These are phyloP conservation scores for Arrhopalites spinosus DNA, from an alignment of 2,888 invertebrate species.

Conservation along the genomic window DNA sequence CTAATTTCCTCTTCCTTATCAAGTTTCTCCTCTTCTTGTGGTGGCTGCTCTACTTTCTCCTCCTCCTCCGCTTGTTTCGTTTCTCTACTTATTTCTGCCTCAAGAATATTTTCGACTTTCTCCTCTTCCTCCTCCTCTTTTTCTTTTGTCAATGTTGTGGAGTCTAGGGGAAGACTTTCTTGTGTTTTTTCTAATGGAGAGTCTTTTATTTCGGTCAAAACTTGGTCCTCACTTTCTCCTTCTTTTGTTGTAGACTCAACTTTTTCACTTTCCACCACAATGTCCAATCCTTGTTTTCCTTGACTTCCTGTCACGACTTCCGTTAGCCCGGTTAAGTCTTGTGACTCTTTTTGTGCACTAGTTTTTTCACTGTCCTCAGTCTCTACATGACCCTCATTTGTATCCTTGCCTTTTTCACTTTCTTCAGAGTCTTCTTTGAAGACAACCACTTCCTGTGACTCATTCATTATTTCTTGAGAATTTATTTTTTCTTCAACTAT, in stretches of 20 bases:
- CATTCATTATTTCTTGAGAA: background rate
- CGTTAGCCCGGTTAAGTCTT: too few relatives aligned
- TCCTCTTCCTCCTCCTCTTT: background rate
- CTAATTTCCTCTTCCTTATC: background rate
- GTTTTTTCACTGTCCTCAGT: background rate
- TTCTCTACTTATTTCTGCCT: too few relatives aligned
- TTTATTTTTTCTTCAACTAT: background rate
- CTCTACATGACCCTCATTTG: background rate
- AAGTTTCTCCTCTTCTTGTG: background rate
- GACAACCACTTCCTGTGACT: background rate
- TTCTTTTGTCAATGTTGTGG: background rate
- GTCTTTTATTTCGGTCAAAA: too few relatives aligned
- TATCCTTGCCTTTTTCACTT: background rate
- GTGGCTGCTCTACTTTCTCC: background rate
- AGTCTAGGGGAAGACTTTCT: too few relatives aligned
- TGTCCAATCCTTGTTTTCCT: background rate
- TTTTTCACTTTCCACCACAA: background rate
- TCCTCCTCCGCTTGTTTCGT: background rate
- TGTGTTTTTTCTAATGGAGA: too few relatives aligned
- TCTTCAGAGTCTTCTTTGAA: slow-evolving; percentile 34
- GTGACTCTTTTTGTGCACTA: too few relatives aligned
- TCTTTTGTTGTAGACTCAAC: too few relatives aligned
- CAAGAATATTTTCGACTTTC: background rate
- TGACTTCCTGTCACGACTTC: background rate
- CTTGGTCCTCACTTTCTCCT: too few relatives aligned